Conservation (phyloP, 2,797 vertebrate species). For the Heterohyrax brucei region DNA sequence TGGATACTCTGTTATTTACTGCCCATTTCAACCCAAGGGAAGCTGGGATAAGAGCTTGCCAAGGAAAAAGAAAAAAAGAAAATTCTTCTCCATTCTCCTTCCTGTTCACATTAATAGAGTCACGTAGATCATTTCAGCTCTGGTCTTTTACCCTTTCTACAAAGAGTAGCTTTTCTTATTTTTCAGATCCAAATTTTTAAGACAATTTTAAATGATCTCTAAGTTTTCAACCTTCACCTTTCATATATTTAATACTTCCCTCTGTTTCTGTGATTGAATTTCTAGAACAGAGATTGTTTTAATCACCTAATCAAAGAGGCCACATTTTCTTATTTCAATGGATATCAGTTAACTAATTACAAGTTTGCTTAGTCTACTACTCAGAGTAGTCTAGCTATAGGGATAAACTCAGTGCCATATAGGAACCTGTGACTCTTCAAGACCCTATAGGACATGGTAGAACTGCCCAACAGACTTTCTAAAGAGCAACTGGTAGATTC, state of each 20-base stretch:
- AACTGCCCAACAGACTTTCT: too few relatives aligned
- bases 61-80: constrained; percentile 71
- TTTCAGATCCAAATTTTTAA: constrained; percentile 40
- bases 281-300: neutral
- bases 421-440: too few relatives aligned
- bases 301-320: neutral
- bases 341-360: neutral
- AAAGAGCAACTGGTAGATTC: too few relatives aligned
- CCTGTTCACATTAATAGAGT: neutral
- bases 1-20: constrained; percentile 94
- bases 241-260: neutral
- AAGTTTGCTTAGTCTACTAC: neutral
- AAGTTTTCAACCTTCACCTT: neutral
- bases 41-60: constrained; percentile 89
- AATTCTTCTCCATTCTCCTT: constrained; percentile 10
- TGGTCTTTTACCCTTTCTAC: neutral
- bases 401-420: neutral
- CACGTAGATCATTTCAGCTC: neutral
- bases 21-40: constrained; percentile 92
- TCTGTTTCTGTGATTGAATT: neutral
- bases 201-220: neutral
- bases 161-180: neutral
- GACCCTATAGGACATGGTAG: too few relatives aligned
- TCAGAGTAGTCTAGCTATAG: neutral
- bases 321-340: neutral